Evolutionary conservation across 2,113 vertebrate genomes (phyloP).

Genomic region (Circaetus gallicus): DNA sequence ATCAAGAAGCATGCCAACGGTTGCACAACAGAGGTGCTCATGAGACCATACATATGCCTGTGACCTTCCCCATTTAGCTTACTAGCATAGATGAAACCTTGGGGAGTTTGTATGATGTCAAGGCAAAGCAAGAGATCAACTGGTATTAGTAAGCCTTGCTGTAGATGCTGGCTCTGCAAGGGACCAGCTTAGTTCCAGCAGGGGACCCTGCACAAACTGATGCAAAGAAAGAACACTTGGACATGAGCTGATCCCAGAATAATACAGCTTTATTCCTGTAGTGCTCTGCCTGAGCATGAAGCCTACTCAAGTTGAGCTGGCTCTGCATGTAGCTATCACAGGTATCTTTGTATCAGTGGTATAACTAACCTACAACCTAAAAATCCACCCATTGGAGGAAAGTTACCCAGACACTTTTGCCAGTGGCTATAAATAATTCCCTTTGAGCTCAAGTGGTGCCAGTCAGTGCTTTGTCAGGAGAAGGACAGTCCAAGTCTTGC

Average conservation of each 20-base stretch:
- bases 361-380: background rate
- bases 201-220: background rate
- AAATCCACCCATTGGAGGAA: background rate
- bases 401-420: background rate
- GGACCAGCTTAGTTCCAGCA: background rate
- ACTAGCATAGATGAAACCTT: background rate
- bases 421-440: background rate
- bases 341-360: background rate
- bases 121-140: background rate
- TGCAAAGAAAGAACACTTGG: background rate
- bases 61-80: background rate
- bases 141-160: background rate
- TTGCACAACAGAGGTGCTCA: background rate
- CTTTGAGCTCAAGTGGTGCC: background rate
- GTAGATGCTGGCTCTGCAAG: background rate
- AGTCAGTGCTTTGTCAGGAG: background rate
- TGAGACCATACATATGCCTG: background rate
- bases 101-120: background rate
- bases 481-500: background rate
- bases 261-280: background rate
- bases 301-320: background rate
- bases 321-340: background rate
- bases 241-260: background rate
- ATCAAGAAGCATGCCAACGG: background rate
- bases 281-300: background rate